Conservation (phyloP, 2,888 invertebrate species). For the Caenorhabditis virilis region DNA sequence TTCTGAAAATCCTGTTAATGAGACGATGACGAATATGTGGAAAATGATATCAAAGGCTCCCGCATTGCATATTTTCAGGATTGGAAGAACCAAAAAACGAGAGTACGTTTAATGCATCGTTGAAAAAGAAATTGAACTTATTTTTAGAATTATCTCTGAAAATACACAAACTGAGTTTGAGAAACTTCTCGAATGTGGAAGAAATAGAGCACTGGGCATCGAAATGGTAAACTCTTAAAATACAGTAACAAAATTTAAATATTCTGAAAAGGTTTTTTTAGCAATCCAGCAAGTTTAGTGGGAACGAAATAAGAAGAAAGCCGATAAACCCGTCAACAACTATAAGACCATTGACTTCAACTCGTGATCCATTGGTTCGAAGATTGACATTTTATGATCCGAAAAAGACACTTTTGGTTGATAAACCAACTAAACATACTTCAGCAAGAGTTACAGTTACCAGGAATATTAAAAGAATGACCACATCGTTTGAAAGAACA, state of each 20-base stretch:
- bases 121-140: neutral
- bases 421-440: neutral
- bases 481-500: too few species aligned
- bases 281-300: constrained; percentile 21
- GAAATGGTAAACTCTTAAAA: neutral
- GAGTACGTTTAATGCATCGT: constrained; percentile 4
- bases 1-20: constrained; percentile 35
- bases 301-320: constrained; percentile 30
- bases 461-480: constrained; percentile 21
- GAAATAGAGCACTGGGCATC: constrained; percentile 8
- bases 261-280: neutral
- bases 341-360: constrained; percentile 23
- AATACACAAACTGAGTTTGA: constrained; percentile 32
- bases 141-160: constrained; percentile 23
- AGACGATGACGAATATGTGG: constrained; percentile 31
- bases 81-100: constrained; percentile 32
- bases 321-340: constrained; percentile 14
- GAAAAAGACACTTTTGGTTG: constrained; percentile 15
- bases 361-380: constrained; percentile 27
- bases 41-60: constrained; percentile 30
- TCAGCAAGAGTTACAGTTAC: constrained; percentile 17
- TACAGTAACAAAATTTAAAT: neutral
- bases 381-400: constrained; percentile 29
- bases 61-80: constrained; percentile 40
- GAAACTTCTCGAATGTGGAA: constrained; percentile 30